Percentiles rank a stretch among this genome's conserved stretches.
Evolutionary conservation across 2,113 vertebrate species (phyloP).

Genomic region (Sapajus apella): DNA sequence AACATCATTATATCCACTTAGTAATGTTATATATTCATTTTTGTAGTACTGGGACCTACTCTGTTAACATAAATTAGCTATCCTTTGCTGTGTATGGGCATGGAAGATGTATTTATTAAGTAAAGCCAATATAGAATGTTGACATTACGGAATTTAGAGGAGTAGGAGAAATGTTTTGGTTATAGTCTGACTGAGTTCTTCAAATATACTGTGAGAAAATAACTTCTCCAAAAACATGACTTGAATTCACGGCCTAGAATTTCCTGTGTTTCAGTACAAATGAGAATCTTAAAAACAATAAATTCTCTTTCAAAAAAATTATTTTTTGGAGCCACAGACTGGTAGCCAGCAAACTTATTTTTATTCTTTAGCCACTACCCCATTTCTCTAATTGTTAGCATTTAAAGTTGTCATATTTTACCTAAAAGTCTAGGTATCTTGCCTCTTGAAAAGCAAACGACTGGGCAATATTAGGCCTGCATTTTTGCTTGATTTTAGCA

Average conservation of each 20-base stretch:
- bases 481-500: neutral
- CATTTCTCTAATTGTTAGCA: conserved; percentile 7
- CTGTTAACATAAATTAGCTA: conserved; percentile 6
- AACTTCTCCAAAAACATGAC: conserved; percentile 36
- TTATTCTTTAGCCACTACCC: neutral
- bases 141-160: conserved; percentile 2
- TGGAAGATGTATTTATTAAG: neutral
- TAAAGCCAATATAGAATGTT: conserved; percentile 28
- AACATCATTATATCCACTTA: neutral
- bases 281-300: neutral
- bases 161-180: conserved; percentile 10
- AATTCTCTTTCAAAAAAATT: neutral
- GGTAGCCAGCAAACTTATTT: neutral
- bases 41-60: neutral
- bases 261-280: neutral
- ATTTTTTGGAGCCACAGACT: neutral
- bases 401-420: conserved; percentile 31
- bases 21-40: neutral
- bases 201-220: conserved; percentile 1
- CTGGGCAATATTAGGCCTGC: neutral
- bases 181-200: neutral
- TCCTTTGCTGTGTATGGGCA: neutral
- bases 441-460: neutral
- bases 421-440: neutral
- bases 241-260: conserved; percentile 34